A percentile compares a stretch with the other conserved stretches of the same genome.
Evolutionary conservation across 2,888 invertebrate species (phyloP).

Genomic region (Graphium colonna): DNA sequence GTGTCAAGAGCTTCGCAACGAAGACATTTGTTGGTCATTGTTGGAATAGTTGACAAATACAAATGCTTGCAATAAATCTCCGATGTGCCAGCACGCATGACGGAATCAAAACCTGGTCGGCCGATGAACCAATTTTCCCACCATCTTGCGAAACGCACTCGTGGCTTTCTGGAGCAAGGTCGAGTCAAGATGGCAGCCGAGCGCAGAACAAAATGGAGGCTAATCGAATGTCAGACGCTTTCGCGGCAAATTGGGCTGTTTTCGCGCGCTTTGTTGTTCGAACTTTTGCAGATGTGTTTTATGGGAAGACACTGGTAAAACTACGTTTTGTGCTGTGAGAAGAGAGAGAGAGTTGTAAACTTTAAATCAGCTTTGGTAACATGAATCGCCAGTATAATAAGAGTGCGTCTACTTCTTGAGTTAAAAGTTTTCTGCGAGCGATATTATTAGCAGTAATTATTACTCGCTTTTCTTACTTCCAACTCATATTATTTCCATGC

Average conservation of each 20-base stretch:
- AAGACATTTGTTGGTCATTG: background rate
- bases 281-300: too few relatives aligned
- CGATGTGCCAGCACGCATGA: conserved; percentile 31
- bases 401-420: too few relatives aligned
- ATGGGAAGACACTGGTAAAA: too few relatives aligned
- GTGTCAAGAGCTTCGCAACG: background rate
- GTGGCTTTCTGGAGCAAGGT: conserved; percentile 73
- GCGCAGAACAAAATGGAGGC: conserved; percentile 45
- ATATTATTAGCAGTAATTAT: too few relatives aligned
- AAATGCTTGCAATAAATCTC: conserved; percentile 11
- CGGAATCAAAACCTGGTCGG: conserved; percentile 45
- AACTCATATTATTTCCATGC: too few relatives aligned
- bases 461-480: too few relatives aligned
- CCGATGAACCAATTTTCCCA: conserved; percentile 63
- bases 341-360: too few relatives aligned
- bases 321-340: too few relatives aligned
- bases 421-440: too few relatives aligned
- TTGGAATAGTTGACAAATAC: conserved; percentile 8
- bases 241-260: conserved; percentile 48
- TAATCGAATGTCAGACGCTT: conserved; percentile 62
- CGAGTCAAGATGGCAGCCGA: conserved; percentile 61
- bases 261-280: conserved; percentile 15
- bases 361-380: too few relatives aligned
- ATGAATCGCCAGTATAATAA: too few relatives aligned
- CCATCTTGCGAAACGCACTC: conserved; percentile 62